Conservation (phyloP, 2,113 vertebrate species). For the Scophthalmus maximus region DNA sequence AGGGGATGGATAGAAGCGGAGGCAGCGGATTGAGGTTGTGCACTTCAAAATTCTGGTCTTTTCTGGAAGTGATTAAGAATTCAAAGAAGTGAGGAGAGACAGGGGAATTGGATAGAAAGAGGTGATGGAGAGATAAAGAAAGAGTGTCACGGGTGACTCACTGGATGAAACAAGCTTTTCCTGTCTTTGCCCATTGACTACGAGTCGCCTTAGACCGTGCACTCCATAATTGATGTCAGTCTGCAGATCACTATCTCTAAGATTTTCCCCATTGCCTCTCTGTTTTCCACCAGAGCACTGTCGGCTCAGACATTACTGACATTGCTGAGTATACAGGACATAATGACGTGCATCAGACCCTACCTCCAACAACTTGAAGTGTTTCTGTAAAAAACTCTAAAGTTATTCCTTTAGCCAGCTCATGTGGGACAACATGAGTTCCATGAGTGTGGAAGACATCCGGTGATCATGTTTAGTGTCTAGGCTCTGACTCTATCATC, state of each 20-base stretch:
- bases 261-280: not conserved
- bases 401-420: too few species aligned
- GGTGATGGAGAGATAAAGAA: not conserved
- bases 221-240: too few species aligned
- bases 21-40: constrained; percentile 22
- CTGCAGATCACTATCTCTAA: not conserved
- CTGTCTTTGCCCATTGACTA: not conserved
- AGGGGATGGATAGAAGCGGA: constrained; percentile 2
- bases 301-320: too few species aligned
- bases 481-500: too few species aligned
- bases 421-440: too few species aligned
- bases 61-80: constrained; percentile 6
- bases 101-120: not conserved
- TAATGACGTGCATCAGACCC: too few species aligned
- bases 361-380: too few species aligned
- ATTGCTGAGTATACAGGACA: too few species aligned
- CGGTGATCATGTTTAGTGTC: too few species aligned
- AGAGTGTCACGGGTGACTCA: not conserved
- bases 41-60: constrained; percentile 15
- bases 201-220: not conserved
- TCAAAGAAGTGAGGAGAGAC: constrained; percentile 1
- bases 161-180: not conserved
- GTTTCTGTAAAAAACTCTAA: too few species aligned
- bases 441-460: too few species aligned
- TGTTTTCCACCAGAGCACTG: too few species aligned